A percentile compares a stretch with the other conserved stretches of the same genome.
Evolutionary conservation across 2,888 invertebrate species (phyloP).

Genomic region (Scaptomyza tumidula): DNA sequence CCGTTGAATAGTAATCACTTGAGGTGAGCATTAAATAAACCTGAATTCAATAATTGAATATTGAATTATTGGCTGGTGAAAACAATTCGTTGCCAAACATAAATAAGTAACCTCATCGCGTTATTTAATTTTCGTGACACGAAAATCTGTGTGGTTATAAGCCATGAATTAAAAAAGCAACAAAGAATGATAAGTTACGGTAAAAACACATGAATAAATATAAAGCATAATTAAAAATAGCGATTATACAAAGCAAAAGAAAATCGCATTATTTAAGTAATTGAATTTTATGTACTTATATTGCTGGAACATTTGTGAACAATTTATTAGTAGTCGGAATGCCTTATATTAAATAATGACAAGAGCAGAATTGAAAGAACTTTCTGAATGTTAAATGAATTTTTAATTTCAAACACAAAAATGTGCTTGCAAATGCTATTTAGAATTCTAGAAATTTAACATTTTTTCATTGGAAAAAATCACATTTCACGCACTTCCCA

Average conservation of each 20-base stretch:
- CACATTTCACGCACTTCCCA: constrained; percentile 16
- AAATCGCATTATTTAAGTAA: neutral
- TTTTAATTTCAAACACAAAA: neutral
- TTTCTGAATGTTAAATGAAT: neutral
- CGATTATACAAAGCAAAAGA: too few species aligned
- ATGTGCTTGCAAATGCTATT: too few species aligned
- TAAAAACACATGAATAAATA: neutral
- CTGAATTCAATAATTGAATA: neutral
- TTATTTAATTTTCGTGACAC: neutral
- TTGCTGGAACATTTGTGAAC: neutral
- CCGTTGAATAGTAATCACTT: neutral
- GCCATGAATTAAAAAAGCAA: neutral
- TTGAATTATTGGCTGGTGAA: neutral
- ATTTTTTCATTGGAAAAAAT: neutral
- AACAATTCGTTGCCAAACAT: neutral
- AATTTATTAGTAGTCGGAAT: neutral
- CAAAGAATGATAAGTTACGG: neutral
- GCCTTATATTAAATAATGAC: neutral
- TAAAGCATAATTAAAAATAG: too few species aligned
- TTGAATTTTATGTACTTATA: neutral
- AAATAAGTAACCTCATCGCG: neutral
- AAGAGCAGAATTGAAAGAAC: neutral
- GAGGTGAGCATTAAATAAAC: neutral
- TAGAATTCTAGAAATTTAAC: neutral
- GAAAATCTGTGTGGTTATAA: neutral